Conservation (phyloP, 2,888 invertebrate species). For the Leptopilina drosophilae region DNA sequence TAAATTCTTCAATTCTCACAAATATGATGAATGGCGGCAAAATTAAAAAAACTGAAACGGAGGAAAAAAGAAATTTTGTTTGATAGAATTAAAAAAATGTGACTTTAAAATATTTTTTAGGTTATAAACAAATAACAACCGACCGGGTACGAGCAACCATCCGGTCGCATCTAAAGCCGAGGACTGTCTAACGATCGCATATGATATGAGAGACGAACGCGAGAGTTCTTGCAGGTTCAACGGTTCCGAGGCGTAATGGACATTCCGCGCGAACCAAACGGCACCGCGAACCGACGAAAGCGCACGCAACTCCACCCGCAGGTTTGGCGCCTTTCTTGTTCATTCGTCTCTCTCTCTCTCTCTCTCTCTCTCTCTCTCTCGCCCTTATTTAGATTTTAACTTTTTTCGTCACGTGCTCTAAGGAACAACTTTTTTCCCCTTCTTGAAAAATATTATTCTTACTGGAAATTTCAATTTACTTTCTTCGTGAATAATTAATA, state of each 20-base stretch:
- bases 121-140: constrained; percentile 1
- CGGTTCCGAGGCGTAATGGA: constrained; percentile 62
- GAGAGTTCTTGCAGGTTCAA: constrained; percentile 62
- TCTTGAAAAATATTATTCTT: too few relatives aligned
- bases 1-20: background rate
- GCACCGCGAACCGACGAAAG: constrained; percentile 44
- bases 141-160: constrained; percentile 50
- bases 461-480: too few relatives aligned
- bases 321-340: constrained; percentile 63
- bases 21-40: constrained; percentile 5
- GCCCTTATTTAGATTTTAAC: constrained; percentile 47
- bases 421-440: too few relatives aligned
- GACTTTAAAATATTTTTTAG: too few relatives aligned
- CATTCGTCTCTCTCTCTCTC: constrained; percentile 46
- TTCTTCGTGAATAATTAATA: too few relatives aligned
- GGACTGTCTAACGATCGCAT: constrained; percentile 58
- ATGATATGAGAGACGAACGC: constrained; percentile 55
- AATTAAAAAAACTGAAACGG: background rate
- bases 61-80: background rate
- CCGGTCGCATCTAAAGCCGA: constrained; percentile 59
- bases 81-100: background rate
- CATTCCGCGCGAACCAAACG: constrained; percentile 57
- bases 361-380: background rate
- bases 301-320: constrained; percentile 41
- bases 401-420: constrained; percentile 40